Evolutionary conservation across 2,888 invertebrate genomes (phyloP).

Genomic region (Neria commutata): DNA sequence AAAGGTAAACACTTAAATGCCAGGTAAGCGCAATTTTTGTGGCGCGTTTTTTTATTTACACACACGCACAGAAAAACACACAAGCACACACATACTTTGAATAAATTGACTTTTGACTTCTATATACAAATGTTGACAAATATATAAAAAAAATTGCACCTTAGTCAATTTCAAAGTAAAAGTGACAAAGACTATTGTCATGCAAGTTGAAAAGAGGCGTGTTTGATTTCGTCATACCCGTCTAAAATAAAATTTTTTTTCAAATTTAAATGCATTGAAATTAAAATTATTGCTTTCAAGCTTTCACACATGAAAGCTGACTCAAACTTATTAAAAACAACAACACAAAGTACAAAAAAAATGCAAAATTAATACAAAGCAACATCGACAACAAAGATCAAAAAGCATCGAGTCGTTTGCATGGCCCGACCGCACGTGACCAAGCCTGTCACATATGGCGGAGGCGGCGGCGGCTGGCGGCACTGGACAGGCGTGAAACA

Average conservation of each 20-base stretch:
- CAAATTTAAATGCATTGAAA: no score
- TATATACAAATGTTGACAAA: neutral
- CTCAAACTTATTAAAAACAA: neutral
- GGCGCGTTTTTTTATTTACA: neutral
- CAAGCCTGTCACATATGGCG: conserved; percentile 4
- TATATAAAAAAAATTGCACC: no score
- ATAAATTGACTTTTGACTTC: neutral
- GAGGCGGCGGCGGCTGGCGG: no score
- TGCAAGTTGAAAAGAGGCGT: no score
- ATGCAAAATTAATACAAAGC: neutral
- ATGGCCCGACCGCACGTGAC: neutral
- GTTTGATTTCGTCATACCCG: no score
- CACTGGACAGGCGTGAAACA: conserved; percentile 35
- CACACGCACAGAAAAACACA: neutral
- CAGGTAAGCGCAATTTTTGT: neutral
- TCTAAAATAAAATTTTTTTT: no score
- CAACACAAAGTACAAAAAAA: neutral
- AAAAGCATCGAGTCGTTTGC: neutral
- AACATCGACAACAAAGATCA: conserved; percentile 5
- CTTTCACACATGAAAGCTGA: neutral
- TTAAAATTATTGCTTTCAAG: neutral
- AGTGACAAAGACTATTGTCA: no score
- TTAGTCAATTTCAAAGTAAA: no score
- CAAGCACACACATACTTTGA: neutral
- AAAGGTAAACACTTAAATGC: neutral